These are phyloP conservation scores for Melanerpes aurifrons DNA, from an alignment of 2,113 vertebrate genomes.

Conservation along the genomic window DNA sequence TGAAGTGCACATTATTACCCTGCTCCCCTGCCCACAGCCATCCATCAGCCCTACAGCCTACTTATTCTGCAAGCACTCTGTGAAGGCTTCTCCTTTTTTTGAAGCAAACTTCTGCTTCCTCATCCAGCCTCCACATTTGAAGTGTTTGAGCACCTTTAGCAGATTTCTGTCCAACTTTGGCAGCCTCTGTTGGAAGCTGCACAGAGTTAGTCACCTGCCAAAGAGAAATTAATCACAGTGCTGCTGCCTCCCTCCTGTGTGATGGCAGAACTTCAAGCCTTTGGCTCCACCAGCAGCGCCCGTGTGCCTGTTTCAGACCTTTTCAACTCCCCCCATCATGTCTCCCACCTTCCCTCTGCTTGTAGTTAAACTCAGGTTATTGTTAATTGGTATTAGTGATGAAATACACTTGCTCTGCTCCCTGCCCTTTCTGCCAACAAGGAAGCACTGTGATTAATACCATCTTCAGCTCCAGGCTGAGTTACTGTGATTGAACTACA, in stretches of 20 bases:
- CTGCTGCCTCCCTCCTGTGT: neutral
- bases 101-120: neutral
- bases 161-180: neutral
- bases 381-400: neutral
- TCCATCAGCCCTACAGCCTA: neutral
- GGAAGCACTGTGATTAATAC: neutral
- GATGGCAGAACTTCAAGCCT: constrained; percentile 9
- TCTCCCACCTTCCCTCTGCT: neutral
- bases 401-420: neutral
- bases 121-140: neutral
- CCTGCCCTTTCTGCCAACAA: neutral
- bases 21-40: neutral
- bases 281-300: neutral
- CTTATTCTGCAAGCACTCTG: neutral
- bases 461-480: neutral
- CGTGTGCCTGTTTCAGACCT: neutral
- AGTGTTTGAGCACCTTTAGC: constrained; percentile 16
- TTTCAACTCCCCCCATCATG: neutral
- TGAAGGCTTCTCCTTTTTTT: neutral
- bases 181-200: neutral
- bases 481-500: neutral
- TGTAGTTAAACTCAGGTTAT: neutral
- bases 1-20: neutral
- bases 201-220: constrained; percentile 11
- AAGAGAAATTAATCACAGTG: constrained; percentile 53